phyloP scores from a whole-genome alignment of 92 coral and sea anemone species.

The Isaurus tuberculatus region DNA sequence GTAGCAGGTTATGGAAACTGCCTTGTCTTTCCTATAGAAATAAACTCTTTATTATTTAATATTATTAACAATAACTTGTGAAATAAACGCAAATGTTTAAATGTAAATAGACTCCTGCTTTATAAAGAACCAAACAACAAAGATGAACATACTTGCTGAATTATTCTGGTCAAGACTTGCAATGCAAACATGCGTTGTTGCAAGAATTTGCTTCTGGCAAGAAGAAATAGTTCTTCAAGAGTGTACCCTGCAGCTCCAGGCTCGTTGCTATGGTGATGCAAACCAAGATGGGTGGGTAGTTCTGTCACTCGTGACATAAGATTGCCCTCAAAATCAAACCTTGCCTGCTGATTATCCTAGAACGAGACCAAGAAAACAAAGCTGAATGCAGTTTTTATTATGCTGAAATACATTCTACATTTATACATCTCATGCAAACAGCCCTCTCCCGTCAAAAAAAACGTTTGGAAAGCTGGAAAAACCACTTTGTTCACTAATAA shows the following conservation, averaged over 20 bases:
- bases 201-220: slow-evolving; percentile 93
- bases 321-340: slow-evolving; percentile 91
- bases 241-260: slow-evolving; percentile 93
- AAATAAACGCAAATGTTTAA: no score
- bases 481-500: no score
- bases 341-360: slow-evolving; percentile 83
- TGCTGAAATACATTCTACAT: no score
- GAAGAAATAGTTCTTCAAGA: slow-evolving; percentile 85
- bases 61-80: no score
- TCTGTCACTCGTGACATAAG: slow-evolving; percentile 70
- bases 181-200: slow-evolving; percentile 97
- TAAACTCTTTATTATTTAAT: no score
- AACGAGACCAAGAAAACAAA: not conserved
- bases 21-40: slow-evolving; percentile 76
- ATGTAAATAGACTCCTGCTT: no score
- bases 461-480: no score
- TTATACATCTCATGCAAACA: no score
- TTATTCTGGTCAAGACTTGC: slow-evolving; percentile 86
- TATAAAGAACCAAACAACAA: not conserved
- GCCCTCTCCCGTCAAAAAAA: no score
- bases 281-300: slow-evolving; percentile 88
- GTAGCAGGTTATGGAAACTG: slow-evolving; percentile 62
- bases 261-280: slow-evolving; percentile 97
- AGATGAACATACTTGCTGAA: slow-evolving; percentile 67
- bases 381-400: no score